Percentiles rank a stretch among this genome's conserved stretches.
phyloP scores from a whole-genome alignment of 2,797 vertebrate species.

The Sebastes minor region DNA sequence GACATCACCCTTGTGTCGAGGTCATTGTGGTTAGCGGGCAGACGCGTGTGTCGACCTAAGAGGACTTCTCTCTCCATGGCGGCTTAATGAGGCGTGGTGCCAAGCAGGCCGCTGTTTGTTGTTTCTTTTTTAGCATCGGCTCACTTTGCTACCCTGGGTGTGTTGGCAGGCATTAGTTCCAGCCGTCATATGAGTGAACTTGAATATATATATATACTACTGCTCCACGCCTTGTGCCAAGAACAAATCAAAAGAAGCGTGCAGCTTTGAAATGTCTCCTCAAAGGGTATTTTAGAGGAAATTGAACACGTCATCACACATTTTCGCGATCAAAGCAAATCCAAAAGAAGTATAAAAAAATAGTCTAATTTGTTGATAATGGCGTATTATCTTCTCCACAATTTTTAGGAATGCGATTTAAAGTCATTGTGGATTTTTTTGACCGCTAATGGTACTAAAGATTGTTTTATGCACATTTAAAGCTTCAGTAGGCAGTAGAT shows the following conservation, averaged over 20 bases:
- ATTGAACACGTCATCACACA: neutral
- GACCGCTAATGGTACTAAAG: neutral
- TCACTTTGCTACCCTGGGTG: constrained; percentile 10
- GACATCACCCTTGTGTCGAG: constrained; percentile 47
- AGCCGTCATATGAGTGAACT: constrained; percentile 13
- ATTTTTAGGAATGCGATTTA: neutral
- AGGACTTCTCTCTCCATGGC: constrained; percentile 30
- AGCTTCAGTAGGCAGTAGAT: too few species aligned
- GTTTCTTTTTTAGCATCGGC: constrained; percentile 15
- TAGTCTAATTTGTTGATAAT: neutral
- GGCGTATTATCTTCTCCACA: neutral
- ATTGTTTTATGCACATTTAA: neutral
- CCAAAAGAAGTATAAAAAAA: neutral
- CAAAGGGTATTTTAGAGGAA: neutral
- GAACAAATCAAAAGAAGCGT: constrained; percentile 1
- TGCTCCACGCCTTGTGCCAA: neutral
- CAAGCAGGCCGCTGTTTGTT: constrained; percentile 39
- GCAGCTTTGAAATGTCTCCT: neutral
- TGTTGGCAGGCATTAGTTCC: constrained; percentile 7
- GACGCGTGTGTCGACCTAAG: constrained; percentile 5
- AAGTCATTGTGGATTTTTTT: neutral
- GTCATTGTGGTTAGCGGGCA: constrained; percentile 27
- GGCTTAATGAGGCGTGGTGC: constrained; percentile 18
- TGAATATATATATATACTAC: neutral
- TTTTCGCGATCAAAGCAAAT: neutral